phyloP scores from a whole-genome alignment of 2,888 invertebrate species.

The Carabus problematicus region DNA sequence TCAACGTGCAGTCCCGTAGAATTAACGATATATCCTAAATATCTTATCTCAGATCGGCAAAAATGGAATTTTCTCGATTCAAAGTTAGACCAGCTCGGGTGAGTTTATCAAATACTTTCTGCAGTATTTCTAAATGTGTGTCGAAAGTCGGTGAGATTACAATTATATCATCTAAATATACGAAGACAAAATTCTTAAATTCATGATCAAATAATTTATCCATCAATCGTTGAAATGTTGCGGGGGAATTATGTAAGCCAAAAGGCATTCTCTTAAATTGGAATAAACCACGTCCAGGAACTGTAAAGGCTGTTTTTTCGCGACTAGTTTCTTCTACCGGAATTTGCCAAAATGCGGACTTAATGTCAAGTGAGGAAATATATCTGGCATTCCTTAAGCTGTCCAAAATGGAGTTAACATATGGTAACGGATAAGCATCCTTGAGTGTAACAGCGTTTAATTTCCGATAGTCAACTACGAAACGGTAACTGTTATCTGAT shows the following conservation, averaged over 20 bases:
- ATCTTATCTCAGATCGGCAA: neutral
- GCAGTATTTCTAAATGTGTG: conserved; percentile 23
- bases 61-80: conserved; percentile 43
- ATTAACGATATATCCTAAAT: conserved; percentile 5
- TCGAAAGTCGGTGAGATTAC: conserved; percentile 38
- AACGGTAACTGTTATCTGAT: conserved; percentile 45
- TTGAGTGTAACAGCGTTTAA: conserved; percentile 49
- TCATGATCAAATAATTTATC: no score
- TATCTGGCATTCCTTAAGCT: conserved; percentile 47
- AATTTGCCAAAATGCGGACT: conserved; percentile 47
- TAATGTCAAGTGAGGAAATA: conserved; percentile 47
- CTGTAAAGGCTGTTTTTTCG: conserved; percentile 48
- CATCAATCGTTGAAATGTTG: conserved; percentile 43
- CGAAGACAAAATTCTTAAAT: conserved; percentile 9
- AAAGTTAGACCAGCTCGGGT: conserved; percentile 39
- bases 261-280: conserved; percentile 10
- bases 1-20: neutral
- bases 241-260: conserved; percentile 22
- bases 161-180: conserved; percentile 44
- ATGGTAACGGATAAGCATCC: conserved; percentile 47
- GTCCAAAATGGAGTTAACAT: conserved; percentile 46
- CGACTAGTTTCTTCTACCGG: conserved; percentile 40
- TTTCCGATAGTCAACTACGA: conserved; percentile 50
- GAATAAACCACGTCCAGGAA: conserved; percentile 44
- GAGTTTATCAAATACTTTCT: neutral